These are phyloP conservation scores for Takifugu flavidus DNA, from an alignment of 2,113 vertebrate genomes.

Conservation along the genomic window DNA sequence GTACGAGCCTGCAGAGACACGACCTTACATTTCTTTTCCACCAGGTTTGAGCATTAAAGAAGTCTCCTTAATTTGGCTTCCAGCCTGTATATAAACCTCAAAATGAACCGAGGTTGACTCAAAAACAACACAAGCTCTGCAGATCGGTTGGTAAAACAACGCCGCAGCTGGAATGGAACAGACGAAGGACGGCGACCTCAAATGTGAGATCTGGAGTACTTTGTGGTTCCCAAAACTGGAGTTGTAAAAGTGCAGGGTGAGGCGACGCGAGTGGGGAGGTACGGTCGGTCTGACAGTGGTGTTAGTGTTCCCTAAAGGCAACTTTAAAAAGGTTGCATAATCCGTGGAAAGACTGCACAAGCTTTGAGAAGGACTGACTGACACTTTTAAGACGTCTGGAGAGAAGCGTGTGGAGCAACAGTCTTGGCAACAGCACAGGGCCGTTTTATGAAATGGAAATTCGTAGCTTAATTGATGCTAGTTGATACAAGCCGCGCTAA, in stretches of 20 bases:
- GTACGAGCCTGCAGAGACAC: conserved; percentile 59
- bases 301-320: conserved; percentile 50
- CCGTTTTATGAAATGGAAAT: conserved; percentile 48
- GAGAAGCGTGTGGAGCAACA: conserved; percentile 43
- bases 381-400: conserved; percentile 48
- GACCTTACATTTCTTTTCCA: conserved; percentile 62
- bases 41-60: conserved; percentile 38
- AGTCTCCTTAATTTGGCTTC: conserved; percentile 25
- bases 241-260: conserved; percentile 29
- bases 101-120: not conserved
- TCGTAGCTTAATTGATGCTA: conserved; percentile 60
- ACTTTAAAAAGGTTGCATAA: conserved; percentile 64
- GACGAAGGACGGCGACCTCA: not conserved
- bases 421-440: conserved; percentile 40
- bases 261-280: conserved; percentile 31
- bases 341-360: conserved; percentile 52
- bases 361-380: conserved; percentile 40
- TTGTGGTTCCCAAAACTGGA: conserved; percentile 35
- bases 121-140: no score
- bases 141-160: no score
- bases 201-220: not conserved
- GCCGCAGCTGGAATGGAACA: no score
- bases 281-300: conserved; percentile 50
- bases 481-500: conserved; percentile 46
- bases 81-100: conserved; percentile 22